These are phyloP conservation scores for Triplophysa siluroides DNA, from an alignment of 2,113 vertebrate species.

Conservation along the genomic window DNA sequence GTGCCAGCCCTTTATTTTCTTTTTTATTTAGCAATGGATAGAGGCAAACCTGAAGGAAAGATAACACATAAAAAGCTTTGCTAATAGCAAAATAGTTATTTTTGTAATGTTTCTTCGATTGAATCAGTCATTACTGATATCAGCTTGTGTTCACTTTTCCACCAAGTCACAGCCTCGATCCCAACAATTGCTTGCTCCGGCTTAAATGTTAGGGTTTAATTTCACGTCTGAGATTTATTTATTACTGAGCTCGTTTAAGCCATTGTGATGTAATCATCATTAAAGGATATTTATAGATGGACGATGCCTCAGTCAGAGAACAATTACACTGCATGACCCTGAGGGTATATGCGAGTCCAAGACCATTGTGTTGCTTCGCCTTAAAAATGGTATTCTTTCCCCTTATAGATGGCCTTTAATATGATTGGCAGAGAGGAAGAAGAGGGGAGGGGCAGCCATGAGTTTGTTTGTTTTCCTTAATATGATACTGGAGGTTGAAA, in stretches of 20 bases:
- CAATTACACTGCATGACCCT: slow-evolving; percentile 5
- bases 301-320: slow-evolving; percentile 1
- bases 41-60: no score
- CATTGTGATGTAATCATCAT: slow-evolving; percentile 24
- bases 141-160: slow-evolving; percentile 11
- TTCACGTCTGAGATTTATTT: background rate
- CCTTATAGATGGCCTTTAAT: slow-evolving; percentile 42
- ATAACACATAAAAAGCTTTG: no score
- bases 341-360: slow-evolving; percentile 16
- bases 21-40: no score
- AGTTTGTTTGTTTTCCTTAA: slow-evolving; percentile 6
- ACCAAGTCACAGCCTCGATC: background rate
- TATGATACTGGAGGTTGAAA: slow-evolving; percentile 26
- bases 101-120: background rate
- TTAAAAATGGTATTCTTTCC: slow-evolving; percentile 25
- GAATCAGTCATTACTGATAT: background rate
- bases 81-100: no score
- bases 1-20: no score
- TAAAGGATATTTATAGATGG: slow-evolving; percentile 28
- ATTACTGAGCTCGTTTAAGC: slow-evolving; percentile 12
- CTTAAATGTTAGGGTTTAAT: background rate
- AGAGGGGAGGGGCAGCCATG: slow-evolving; percentile 32
- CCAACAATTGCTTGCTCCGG: background rate
- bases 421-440: slow-evolving; percentile 22
- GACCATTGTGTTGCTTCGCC: slow-evolving; percentile 19